Evolutionary conservation across 1,140 invertebrate genomes (phyloP), one percentile per base, ranked within the genome.

Genomic region (Ectropis grisescens): DNA sequence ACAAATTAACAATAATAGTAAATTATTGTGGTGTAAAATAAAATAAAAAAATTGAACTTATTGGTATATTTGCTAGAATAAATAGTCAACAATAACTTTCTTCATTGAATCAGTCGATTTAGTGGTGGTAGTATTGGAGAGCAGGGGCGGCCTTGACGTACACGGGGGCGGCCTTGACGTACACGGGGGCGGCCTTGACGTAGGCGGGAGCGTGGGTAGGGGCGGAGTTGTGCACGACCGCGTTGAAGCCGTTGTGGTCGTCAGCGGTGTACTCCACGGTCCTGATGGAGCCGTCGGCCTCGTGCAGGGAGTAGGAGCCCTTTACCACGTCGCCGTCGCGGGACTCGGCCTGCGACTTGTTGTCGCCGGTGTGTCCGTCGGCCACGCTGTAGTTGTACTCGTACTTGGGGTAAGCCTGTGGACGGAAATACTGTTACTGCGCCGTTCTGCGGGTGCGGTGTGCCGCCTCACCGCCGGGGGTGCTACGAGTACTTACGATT

Each of bases 181-280:
- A 14, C n/a, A 36, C 34, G 8, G 42, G 44, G 2, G 37, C 47
- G 31, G 48, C 34, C 35, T 47, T 47, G 43, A 37, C 19, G 3
- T 16, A n/a, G 16, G 34, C 33, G 27, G 37, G 41, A 11, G 42
- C 37, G 35, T 37, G 30, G 13, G 33, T 32, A 22, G 43, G 37
- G 11, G 43, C 37, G 34, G 37, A 13, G 35, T 28, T 32, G 19
- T 26, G 41, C 31, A 85, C 84, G 7, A 85, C 82, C n/a, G 85
- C 84, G 55, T 86, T 85, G 71, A 85, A 86, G 10, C 67, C 82
- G 42, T 64, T 82, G 59, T 83, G 79, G 37, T 69, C 69, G 48
- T 85, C 83, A 10, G 83, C 83, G 36, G 74, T 68, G 66, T 85
- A 85, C 33, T 79, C 58, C 12, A 84, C 84, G 29, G 62, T 82